Evolutionary conservation across 2,888 invertebrate species (phyloP).

Genomic region (Dysmachus trigonus): DNA sequence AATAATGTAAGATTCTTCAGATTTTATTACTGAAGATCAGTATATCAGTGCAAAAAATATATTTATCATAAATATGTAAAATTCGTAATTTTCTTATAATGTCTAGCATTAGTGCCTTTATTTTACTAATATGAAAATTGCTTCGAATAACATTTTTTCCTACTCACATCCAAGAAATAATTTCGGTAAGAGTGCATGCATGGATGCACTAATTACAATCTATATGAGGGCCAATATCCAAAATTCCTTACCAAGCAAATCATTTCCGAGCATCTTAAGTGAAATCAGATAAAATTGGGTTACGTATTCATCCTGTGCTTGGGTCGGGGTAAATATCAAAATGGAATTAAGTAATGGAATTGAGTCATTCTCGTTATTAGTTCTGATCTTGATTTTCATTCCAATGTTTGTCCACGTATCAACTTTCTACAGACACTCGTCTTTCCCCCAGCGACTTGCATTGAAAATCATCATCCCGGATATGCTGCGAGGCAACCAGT

Average conservation of each 20-base stretch:
- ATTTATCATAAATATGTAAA: too few species aligned
- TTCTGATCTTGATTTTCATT: constrained; percentile 38
- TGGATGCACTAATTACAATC: constrained; percentile 14
- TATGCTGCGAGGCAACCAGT: background rate
- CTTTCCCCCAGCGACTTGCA: constrained; percentile 2
- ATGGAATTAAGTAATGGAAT: constrained; percentile 37
- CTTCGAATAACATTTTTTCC: too few species aligned
- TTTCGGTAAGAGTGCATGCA: background rate
- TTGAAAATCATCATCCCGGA: background rate
- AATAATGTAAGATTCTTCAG: too few species aligned
- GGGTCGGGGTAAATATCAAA: constrained; percentile 11
- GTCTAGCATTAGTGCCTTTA: too few species aligned
- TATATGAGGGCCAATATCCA: background rate
- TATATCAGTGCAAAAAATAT: too few species aligned
- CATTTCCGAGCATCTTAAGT: background rate
- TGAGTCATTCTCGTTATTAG: constrained; percentile 33
- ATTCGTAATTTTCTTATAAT: too few species aligned
- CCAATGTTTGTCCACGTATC: constrained; percentile 35
- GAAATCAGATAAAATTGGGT: background rate
- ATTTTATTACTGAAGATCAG: too few species aligned
- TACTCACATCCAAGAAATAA: too few species aligned
- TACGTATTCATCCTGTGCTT: background rate
- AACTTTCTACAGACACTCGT: constrained; percentile 4
- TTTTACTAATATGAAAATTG: too few species aligned
- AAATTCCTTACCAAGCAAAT: constrained; percentile 18